Conservation (phyloP, 2,113 vertebrate species). For the Leucopsar rothschildi region DNA sequence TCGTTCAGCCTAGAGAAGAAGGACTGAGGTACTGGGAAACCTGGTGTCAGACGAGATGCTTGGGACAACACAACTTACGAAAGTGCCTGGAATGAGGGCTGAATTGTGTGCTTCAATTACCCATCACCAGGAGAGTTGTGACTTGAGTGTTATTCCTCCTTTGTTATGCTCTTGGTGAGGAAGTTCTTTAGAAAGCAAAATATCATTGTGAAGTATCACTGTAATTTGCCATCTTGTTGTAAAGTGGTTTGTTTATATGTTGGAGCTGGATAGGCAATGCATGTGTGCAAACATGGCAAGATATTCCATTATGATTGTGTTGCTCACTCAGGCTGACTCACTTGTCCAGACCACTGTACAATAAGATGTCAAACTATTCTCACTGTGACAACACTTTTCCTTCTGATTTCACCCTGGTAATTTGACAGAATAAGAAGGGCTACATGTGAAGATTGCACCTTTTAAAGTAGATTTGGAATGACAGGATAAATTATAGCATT, state of each 20-base stretch:
- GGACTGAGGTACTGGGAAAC: background rate
- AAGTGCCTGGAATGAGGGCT: background rate
- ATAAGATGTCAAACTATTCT: background rate
- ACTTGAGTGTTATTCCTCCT: background rate
- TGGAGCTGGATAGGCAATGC: background rate
- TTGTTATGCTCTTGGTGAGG: background rate
- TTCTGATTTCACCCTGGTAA: background rate
- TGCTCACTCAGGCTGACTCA: background rate
- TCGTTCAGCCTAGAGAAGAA: background rate
- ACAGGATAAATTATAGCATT: background rate
- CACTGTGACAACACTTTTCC: background rate
- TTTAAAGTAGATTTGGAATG: background rate
- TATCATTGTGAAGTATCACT: background rate
- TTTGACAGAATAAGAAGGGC: background rate
- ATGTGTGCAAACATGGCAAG: background rate
- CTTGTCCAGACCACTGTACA: background rate
- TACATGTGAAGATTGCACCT: background rate
- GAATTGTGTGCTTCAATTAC: background rate
- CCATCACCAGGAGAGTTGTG: background rate
- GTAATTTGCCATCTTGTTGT: background rate
- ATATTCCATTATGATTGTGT: accelerated
- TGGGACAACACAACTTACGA: background rate
- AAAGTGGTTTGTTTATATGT: background rate
- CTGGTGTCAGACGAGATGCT: background rate
- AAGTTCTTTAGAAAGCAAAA: background rate